Percentiles rank a stretch among this genome's conserved stretches.
Evolutionary conservation across 2,888 invertebrate species (phyloP).

Genomic region (Tachina lurida): DNA sequence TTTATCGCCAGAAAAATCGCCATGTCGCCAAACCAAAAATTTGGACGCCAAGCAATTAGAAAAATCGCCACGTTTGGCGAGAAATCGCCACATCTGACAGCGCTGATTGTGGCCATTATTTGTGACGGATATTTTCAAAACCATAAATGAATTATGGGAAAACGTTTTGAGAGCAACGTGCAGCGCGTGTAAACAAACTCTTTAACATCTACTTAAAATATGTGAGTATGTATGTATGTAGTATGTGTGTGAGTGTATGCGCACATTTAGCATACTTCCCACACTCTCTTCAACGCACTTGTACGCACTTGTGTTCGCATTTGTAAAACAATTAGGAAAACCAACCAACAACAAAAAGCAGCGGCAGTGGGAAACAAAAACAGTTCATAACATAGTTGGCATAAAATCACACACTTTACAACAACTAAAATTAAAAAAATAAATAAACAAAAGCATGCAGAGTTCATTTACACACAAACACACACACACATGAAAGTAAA

Average conservation of each 20-base stretch:
- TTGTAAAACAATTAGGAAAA: constrained; percentile 44
- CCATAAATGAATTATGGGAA: too few species aligned
- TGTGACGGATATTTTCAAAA: too few species aligned
- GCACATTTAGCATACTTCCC: constrained; percentile 66
- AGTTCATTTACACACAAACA: constrained; percentile 51
- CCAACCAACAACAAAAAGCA: constrained; percentile 1
- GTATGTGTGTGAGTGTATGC: constrained; percentile 20
- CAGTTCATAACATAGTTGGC: constrained; percentile 70
- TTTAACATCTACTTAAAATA: background rate
- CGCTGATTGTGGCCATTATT: too few species aligned
- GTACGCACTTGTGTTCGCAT: constrained; percentile 62
- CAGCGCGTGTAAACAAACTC: too few species aligned
- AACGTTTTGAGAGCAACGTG: too few species aligned
- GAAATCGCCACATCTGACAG: too few species aligned
- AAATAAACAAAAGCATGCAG: constrained; percentile 28
- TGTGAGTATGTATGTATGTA: too few species aligned
- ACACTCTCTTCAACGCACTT: constrained; percentile 52
- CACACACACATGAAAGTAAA: constrained; percentile 9
- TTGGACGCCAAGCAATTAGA: too few species aligned
- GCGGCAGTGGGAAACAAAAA: constrained; percentile 26
- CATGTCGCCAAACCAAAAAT: too few species aligned
- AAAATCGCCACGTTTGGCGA: too few species aligned
- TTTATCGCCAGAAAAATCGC: too few species aligned
- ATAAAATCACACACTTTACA: constrained; percentile 55
- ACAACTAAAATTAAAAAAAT: constrained; percentile 5